A percentile compares a stretch with the other conserved stretches of the same genome.
phyloP scores from a whole-genome alignment of 2,888 invertebrate genomes.

The Drosophila trichaetosa region DNA sequence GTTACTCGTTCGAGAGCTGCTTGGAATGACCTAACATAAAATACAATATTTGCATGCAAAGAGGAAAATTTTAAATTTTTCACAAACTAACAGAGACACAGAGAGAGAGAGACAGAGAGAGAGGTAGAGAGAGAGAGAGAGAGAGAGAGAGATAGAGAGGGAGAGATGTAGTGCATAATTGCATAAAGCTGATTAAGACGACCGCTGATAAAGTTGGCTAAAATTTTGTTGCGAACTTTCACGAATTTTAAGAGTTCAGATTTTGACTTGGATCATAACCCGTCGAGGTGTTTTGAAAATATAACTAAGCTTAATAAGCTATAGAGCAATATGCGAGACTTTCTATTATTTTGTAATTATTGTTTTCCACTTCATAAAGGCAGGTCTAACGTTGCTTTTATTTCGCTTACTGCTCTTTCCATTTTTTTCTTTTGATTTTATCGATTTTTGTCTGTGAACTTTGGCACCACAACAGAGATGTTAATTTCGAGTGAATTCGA shows the following conservation, averaged over 20 bases:
- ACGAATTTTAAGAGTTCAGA: constrained; percentile 5
- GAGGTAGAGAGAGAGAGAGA: background rate
- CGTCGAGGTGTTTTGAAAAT: constrained; percentile 2
- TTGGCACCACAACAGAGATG: constrained; percentile 46
- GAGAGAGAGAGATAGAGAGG: background rate
- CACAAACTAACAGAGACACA: background rate
- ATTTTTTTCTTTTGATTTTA: constrained; percentile 4
- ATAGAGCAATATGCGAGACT: constrained; percentile 31
- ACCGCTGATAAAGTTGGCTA: background rate
- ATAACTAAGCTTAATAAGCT: background rate
- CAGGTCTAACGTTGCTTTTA: constrained; percentile 12
- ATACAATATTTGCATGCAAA: background rate
- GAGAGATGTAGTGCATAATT: background rate
- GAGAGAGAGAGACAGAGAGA: too few species aligned
- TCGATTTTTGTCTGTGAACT: constrained; percentile 46
- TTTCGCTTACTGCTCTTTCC: constrained; percentile 42
- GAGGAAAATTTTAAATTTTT: background rate
- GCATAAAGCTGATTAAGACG: constrained; percentile 1
- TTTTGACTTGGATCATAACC: constrained; percentile 7
- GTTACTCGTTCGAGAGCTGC: background rate
- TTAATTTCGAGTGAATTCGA: constrained; percentile 51
- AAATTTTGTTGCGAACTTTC: constrained; percentile 11
- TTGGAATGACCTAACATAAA: constrained; percentile 1
- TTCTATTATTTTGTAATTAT: constrained; percentile 50
- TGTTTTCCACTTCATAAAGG: constrained; percentile 42